Evolutionary conservation across 2,888 invertebrate genomes (phyloP).

Genomic region (Lasioglossum morio): DNA sequence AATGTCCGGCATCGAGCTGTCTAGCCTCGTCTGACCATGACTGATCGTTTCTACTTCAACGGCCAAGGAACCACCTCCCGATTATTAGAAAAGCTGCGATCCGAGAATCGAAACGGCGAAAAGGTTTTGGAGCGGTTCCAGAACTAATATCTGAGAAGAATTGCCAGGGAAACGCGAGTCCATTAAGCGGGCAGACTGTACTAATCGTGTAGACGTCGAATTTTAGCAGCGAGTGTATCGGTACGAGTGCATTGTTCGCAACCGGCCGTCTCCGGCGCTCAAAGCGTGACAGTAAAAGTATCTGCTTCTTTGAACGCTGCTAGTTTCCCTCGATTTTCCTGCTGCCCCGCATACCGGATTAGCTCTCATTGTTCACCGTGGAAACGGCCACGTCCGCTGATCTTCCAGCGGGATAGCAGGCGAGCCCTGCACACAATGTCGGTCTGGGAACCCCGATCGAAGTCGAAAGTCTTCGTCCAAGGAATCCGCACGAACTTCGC

Average conservation of each 20-base stretch:
- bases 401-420: conserved; percentile 23
- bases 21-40: neutral
- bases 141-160: neutral
- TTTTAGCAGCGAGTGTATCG: neutral
- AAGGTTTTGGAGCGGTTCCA: neutral
- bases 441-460: neutral
- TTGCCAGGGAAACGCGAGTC: neutral
- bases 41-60: neutral
- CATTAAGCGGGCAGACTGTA: neutral
- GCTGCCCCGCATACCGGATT: neutral
- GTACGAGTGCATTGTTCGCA: conserved; percentile 1
- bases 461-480: neutral
- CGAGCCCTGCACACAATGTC: neutral
- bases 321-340: neutral
- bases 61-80: neutral
- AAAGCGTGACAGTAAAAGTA: neutral
- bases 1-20: neutral
- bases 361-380: conserved; percentile 25
- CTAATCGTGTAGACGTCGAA: conserved; percentile 2
- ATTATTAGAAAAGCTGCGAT: neutral
- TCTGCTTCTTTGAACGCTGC: neutral
- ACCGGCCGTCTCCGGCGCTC: neutral
- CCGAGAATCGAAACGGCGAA: neutral
- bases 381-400: conserved; percentile 29
- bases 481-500: neutral